Conservation (phyloP, 2,797 vertebrate genomes). For the Galagoides demidoff region DNA sequence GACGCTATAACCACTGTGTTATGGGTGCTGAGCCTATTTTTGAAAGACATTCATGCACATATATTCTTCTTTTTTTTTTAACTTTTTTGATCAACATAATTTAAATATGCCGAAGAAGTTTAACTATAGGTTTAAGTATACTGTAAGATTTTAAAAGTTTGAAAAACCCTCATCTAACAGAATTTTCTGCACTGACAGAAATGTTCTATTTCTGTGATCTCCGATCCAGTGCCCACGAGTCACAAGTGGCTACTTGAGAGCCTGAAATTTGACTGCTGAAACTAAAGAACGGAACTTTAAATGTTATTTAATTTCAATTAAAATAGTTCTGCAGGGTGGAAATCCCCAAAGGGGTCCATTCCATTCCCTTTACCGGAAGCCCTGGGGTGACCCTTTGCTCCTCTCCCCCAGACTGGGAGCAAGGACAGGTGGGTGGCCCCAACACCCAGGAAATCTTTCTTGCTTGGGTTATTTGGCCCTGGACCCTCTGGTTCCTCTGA, state of each 20-base stretch:
- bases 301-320: constrained; percentile 5
- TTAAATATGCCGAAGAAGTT: too few species aligned
- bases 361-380: background rate
- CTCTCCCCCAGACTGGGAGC: background rate
- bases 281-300: background rate
- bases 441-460: background rate
- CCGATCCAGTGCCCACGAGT: background rate
- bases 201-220: background rate
- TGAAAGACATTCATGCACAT: too few species aligned
- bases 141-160: too few species aligned
- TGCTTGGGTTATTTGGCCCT: background rate
- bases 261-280: background rate
- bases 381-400: background rate
- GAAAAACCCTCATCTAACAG: too few species aligned
- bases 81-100: too few species aligned
- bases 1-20: too few species aligned
- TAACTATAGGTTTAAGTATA: too few species aligned
- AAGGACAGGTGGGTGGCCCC: background rate
- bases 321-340: background rate
- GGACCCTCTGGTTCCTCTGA: background rate
- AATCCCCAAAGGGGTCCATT: background rate
- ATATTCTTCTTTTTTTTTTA: too few species aligned
- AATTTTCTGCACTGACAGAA: background rate
- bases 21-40: too few species aligned
- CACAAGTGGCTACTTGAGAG: background rate